A percentile compares a stretch with the other conserved stretches of the same genome.
Evolutionary conservation across 2,888 invertebrate species (phyloP).

Genomic region (Tetheella fluctuosa): DNA sequence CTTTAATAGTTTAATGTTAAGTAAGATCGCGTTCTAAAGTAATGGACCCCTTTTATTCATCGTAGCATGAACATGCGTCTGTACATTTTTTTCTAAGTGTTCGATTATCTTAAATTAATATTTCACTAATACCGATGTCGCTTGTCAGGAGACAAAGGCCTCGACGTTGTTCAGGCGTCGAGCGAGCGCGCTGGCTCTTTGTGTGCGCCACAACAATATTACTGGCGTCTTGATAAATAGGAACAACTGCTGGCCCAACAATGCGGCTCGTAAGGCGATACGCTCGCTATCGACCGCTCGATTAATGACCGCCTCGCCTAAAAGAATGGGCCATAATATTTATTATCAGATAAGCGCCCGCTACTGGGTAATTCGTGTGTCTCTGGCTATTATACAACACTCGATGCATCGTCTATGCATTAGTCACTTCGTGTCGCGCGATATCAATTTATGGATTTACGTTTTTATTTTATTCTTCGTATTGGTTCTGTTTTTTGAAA

Average conservation of each 20-base stretch:
- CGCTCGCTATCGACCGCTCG: slow-evolving; percentile 77
- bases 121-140: slow-evolving; percentile 70
- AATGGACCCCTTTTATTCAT: not conserved
- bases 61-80: slow-evolving; percentile 23
- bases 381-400: slow-evolving; percentile 72
- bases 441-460: slow-evolving; percentile 72
- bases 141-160: slow-evolving; percentile 71
- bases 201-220: slow-evolving; percentile 75
- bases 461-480: slow-evolving; percentile 64
- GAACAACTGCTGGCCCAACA: slow-evolving; percentile 79
- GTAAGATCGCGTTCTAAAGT: not conserved
- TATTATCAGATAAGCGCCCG: slow-evolving; percentile 81
- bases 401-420: slow-evolving; percentile 73
- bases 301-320: slow-evolving; percentile 82
- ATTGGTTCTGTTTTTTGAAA: slow-evolving; percentile 65
- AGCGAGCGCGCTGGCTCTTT: slow-evolving; percentile 59
- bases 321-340: slow-evolving; percentile 84
- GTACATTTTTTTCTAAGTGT: slow-evolving; percentile 32
- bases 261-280: slow-evolving; percentile 81
- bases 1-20: not conserved
- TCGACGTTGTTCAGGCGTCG: slow-evolving; percentile 59
- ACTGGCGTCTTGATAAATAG: slow-evolving; percentile 81
- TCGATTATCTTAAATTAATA: slow-evolving; percentile 64
- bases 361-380: slow-evolving; percentile 82
- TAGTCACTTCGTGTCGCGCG: slow-evolving; percentile 71